Base-by-base conservation (phyloP, 2,888 invertebrate species). In the Sisyra nigra region DNA sequence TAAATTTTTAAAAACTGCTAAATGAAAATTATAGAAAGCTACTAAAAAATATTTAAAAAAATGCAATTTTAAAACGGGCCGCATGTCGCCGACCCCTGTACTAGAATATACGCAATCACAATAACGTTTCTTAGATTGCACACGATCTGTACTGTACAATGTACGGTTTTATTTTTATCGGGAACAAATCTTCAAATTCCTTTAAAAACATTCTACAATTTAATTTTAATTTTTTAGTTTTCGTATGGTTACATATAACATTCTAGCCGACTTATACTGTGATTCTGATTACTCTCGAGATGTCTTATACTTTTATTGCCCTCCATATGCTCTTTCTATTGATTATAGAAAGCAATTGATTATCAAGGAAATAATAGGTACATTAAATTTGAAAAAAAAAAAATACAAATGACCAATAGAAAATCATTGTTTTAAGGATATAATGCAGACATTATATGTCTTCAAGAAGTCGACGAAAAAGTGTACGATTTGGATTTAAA, bases 391-490 rank as follows among this genome's bases (percentile, higher is more conserved):
- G 24, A 31, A 2, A n/a, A n/a, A 14, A 13, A 37, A 1, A n/a
- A n/a, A 32, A 4, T 10, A 30, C 9, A 24, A 24, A 24, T 7
- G 3, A 24, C 5, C 24, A 24, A 24, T 24, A 24, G 7, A 24
- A 38, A 18, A 17, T 32, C 32, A 49, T 62, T 4, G 31, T 55
- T 51, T 56, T 9, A 46, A 78, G 89, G 88, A 18, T 96, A 92
- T 58, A 84, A 93, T 65, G 77, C 80, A 15, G 96, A 96, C 60
- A 65, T 96, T 40, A 67, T 92, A 43, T 93, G 93, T 53, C 67
- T 96, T 14, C 96, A 97, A 72, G 96, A 97, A 71, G 88, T 94
- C 1, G 96, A 96, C 58, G 57, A 57, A 8, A 82, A 79, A 62
- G 66, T 89, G 40, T 92, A 79, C 60, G 62, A 72, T 7, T 56